A percentile compares a stretch with the other conserved stretches of the same genome.
phyloP scores from a whole-genome alignment of 2,888 invertebrate genomes.

The Cosmorhoe ocellata region DNA sequence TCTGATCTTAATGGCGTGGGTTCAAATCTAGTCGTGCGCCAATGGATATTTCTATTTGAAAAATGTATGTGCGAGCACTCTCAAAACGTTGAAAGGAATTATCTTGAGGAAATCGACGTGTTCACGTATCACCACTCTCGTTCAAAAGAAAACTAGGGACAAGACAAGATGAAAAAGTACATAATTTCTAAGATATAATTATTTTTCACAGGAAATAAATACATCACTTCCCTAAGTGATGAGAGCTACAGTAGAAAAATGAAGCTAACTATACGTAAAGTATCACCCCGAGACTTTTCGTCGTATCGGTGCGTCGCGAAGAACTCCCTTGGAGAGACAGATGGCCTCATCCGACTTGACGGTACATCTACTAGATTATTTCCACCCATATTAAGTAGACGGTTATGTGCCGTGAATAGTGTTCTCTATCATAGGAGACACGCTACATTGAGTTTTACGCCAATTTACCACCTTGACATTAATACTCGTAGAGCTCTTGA shows the following conservation, averaged over 20 bases:
- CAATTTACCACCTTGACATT: slow-evolving; percentile 24
- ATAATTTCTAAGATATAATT: no score
- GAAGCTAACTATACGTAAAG: slow-evolving; percentile 93
- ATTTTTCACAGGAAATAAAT: slow-evolving; percentile 90
- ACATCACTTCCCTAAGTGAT: slow-evolving; percentile 91
- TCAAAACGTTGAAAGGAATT: no score
- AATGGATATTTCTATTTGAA: no score
- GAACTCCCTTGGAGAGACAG: slow-evolving; percentile 94
- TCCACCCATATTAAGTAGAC: slow-evolving; percentile 36
- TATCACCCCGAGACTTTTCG: slow-evolving; percentile 90
- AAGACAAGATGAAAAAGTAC: no score
- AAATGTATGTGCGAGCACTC: not conserved
- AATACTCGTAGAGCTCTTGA: slow-evolving; percentile 21
- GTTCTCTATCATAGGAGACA: slow-evolving; percentile 29
- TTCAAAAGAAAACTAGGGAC: no score
- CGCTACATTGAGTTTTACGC: slow-evolving; percentile 32
- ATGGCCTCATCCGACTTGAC: slow-evolving; percentile 94
- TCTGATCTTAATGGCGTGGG: no score
- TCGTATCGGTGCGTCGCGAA: slow-evolving; percentile 96
- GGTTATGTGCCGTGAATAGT: slow-evolving; percentile 27
- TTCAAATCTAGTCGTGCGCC: no score
- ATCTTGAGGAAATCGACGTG: no score
- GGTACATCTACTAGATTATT: slow-evolving; percentile 81
- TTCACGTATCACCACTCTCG: no score
- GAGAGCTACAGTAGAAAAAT: slow-evolving; percentile 95